Conservation (phyloP, 2,888 invertebrate species). For the Chrysina gloriosa region DNA sequence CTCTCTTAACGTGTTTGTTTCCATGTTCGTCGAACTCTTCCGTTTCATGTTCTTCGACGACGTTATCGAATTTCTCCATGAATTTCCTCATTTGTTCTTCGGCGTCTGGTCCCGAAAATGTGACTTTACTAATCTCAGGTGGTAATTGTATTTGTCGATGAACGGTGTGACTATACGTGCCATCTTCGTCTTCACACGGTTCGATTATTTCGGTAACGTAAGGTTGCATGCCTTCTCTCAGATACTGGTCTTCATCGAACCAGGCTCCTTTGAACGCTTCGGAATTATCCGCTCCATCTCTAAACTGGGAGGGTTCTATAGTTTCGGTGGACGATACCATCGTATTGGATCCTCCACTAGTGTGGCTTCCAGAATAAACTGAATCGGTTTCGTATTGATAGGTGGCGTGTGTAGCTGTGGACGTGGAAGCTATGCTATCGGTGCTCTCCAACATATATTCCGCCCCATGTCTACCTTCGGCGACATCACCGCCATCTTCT, state of each 20-base stretch:
- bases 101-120: slow-evolving; percentile 68
- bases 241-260: slow-evolving; percentile 65
- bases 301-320: slow-evolving; percentile 66
- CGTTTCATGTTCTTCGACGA: slow-evolving; percentile 67
- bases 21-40: slow-evolving; percentile 68
- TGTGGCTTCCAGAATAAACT: slow-evolving; percentile 86
- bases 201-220: slow-evolving; percentile 67
- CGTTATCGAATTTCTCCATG: slow-evolving; percentile 67
- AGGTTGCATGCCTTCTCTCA: slow-evolving; percentile 60
- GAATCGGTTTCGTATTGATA: slow-evolving; percentile 86
- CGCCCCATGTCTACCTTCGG: slow-evolving; percentile 24
- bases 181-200: slow-evolving; percentile 62
- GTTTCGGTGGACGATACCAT: slow-evolving; percentile 84
- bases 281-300: slow-evolving; percentile 59
- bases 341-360: slow-evolving; percentile 86
- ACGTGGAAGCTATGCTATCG: slow-evolving; percentile 81
- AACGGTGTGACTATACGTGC: slow-evolving; percentile 65
- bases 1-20: slow-evolving; percentile 67
- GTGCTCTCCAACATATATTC: slow-evolving; percentile 75
- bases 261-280: slow-evolving; percentile 63
- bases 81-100: slow-evolving; percentile 67
- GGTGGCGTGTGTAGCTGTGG: slow-evolving; percentile 84
- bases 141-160: slow-evolving; percentile 67
- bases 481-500: slow-evolving; percentile 54
- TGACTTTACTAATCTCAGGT: slow-evolving; percentile 67